Percentiles rank a stretch among this genome's conserved stretches.
Evolutionary conservation across 2,888 invertebrate species (phyloP).

Genomic region (Anorthoa munda): DNA sequence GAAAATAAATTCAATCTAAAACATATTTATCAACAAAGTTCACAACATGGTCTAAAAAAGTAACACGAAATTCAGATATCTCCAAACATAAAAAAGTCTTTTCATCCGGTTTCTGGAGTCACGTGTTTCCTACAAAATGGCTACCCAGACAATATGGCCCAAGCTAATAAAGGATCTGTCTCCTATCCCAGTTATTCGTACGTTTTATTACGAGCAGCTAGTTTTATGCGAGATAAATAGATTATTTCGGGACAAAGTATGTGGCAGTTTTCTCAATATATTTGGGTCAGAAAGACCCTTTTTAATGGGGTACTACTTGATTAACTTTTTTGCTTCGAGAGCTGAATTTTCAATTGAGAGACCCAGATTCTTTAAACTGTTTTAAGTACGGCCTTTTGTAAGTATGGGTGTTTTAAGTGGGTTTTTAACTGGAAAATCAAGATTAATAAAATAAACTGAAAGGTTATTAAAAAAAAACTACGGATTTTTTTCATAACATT

Average conservation of each 20-base stretch:
- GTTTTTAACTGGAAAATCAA: background rate
- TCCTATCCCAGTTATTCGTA: constrained; percentile 36
- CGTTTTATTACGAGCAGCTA: constrained; percentile 49
- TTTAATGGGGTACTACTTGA: background rate
- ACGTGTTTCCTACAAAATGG: constrained; percentile 39
- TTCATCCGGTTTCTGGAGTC: background rate
- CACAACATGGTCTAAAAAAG: background rate
- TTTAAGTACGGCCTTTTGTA: background rate
- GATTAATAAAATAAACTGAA: background rate
- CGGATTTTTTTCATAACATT: too few relatives aligned
- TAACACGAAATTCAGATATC: background rate
- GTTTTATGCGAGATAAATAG: constrained; percentile 38
- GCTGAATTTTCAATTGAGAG: background rate
- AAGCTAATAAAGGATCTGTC: constrained; percentile 41
- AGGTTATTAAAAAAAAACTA: too few relatives aligned
- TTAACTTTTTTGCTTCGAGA: background rate
- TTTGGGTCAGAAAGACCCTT: constrained; percentile 24
- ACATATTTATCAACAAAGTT: background rate
- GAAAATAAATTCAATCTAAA: too few relatives aligned
- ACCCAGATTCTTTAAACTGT: background rate
- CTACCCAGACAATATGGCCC: constrained; percentile 9
- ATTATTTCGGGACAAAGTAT: constrained; percentile 14
- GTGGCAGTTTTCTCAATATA: constrained; percentile 21
- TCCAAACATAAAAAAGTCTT: constrained; percentile 17
- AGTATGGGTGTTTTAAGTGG: background rate